Conservation (phyloP, 2,888 invertebrate species). For the Automeris io region DNA sequence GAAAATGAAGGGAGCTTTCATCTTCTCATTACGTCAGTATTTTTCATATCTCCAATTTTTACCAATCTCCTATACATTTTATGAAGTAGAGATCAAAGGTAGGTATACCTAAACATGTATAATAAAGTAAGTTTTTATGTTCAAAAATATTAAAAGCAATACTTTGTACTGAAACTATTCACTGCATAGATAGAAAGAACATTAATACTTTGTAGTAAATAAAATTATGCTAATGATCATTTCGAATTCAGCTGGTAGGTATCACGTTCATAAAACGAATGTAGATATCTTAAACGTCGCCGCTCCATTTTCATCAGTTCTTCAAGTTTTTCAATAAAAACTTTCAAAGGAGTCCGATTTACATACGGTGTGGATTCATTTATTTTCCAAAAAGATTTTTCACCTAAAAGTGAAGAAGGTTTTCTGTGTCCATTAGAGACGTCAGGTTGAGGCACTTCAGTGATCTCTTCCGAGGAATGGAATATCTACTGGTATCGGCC, state of each 20-base stretch:
- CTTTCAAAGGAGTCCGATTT: conserved; percentile 69
- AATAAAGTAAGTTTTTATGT: too few species aligned
- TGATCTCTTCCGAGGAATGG: conserved; percentile 21
- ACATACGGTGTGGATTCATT: conserved; percentile 74
- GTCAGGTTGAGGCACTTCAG: conserved; percentile 52
- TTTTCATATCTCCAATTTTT: too few species aligned
- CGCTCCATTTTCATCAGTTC: conserved; percentile 70
- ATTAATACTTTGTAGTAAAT: conserved; percentile 10
- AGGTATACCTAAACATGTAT: too few species aligned
- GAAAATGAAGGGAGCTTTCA: too few species aligned
- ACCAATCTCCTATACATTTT: too few species aligned
- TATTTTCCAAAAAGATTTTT: conserved; percentile 69
- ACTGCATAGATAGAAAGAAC: too few species aligned
- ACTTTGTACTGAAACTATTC: too few species aligned
- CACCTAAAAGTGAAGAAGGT: conserved; percentile 60
- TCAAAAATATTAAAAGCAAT: too few species aligned
- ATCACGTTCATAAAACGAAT: conserved; percentile 54
- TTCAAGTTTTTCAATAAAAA: conserved; percentile 77
- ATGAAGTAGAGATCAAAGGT: too few species aligned
- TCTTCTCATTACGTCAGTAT: too few species aligned
- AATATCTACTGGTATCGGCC: conserved; percentile 25
- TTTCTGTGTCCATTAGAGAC: conserved; percentile 63
- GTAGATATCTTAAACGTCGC: conserved; percentile 61
- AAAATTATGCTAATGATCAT: conserved; percentile 36
- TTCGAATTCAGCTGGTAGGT: conserved; percentile 45